Base-by-base conservation (phyloP, 2,888 invertebrate genomes). In the Temnothorax rugatulus region DNA sequence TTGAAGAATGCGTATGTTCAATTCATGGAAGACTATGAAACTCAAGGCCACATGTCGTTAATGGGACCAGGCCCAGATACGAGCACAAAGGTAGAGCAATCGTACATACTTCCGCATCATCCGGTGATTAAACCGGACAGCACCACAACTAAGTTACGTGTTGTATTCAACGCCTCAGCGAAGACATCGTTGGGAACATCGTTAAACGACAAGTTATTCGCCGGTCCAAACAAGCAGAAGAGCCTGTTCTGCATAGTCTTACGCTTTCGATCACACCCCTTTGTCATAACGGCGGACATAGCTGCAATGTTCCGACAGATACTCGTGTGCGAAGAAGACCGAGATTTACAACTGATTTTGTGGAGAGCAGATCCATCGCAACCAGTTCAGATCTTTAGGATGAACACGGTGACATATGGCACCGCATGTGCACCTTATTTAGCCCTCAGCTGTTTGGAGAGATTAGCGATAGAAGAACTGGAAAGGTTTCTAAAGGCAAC, bases 301-400 rank as follows among this genome's bases (percentile, higher is more conserved):
- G 2, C 8, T 0, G 15, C 15, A 0, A 52, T 52, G 52, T n/a
- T 52, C n/a, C 15, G 52, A 2, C 52, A 52, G 52, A 52, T n/a
- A 1, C 0, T 7, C 0, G 52, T 52, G 1, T 0, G 0, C 5
- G n/a, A 52, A 2, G n/a, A n/a, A 4, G 52, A 52, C 8, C n/a
- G 52, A 8, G 8, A 4, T n/a, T 0, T 52, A 0, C 52, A 52
- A 8, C 5, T 0, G 2, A 52, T 52, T 0, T 2, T 8, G 2
- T n/a, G 52, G n/a, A n/a, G 52, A 52, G 0, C 18, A 2, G 4
- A 5, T 8, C 13, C 1, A 0, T 11, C 29, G 13, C 44, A 44
- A 2, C 7, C n/a, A 0, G n/a, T n/a, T 7, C 7, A 8, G 1
- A 0, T 0, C 2, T 52, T 0, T 0, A n/a, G 8, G n/a, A 0